phyloP scores from a whole-genome alignment of 2,113 vertebrate genomes.

The Limnothrissa miodon region DNA sequence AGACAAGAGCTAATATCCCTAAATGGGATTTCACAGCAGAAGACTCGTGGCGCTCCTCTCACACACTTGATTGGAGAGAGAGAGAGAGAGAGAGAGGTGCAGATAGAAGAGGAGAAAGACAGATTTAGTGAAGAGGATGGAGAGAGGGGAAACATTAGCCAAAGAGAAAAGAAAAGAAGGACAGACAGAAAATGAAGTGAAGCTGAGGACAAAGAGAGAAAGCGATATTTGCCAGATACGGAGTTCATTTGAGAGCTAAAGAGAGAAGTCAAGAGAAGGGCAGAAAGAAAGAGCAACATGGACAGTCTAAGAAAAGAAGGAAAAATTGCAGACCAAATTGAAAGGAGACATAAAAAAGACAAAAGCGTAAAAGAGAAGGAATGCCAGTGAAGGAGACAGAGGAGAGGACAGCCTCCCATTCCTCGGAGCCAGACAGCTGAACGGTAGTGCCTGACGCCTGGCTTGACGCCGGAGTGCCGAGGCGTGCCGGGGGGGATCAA shows the following conservation, averaged over 20 bases:
- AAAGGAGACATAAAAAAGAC: not conserved
- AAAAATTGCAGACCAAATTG: not conserved
- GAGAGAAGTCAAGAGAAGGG: not conserved
- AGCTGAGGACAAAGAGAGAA: not conserved
- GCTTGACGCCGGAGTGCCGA: not conserved
- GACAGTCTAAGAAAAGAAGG: not conserved
- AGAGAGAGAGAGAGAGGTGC: not conserved
- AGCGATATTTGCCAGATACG: not conserved
- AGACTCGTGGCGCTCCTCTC: not conserved
- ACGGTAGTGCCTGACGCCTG: not conserved
- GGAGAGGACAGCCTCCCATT: not conserved
- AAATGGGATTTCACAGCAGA: constrained; percentile 8
- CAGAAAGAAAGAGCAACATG: not conserved
- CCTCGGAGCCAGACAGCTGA: not conserved
- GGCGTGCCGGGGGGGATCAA: not conserved
- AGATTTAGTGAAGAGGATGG: not conserved
- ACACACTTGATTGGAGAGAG: not conserved
- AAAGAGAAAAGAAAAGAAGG: not conserved
- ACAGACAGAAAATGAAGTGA: not conserved
- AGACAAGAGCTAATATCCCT: constrained; percentile 3
- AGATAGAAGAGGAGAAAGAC: not conserved
- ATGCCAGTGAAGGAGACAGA: not conserved
- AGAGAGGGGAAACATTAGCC: not conserved
- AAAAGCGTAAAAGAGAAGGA: not conserved
- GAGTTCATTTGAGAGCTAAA: not conserved